Evolutionary conservation across 1,140 invertebrate genomes (phyloP).

Genomic region (Drosophila paulistorum): DNA sequence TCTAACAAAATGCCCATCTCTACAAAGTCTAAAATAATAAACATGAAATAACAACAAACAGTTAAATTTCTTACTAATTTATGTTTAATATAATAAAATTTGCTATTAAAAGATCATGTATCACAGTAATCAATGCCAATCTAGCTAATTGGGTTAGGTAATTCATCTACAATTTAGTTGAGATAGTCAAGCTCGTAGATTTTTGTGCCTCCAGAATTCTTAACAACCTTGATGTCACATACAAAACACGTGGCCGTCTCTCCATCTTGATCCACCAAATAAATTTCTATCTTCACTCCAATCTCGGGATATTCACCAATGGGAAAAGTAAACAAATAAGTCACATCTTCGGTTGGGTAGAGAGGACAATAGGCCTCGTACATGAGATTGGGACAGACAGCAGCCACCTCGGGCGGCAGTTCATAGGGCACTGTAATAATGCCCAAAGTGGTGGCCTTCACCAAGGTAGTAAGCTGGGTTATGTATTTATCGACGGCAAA

Average conservation of each 20-base stretch:
- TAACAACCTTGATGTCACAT: conserved; percentile 77
- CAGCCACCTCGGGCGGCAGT: conserved; percentile 63
- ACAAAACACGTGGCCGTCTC: conserved; percentile 66
- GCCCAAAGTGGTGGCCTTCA: conserved; percentile 71
- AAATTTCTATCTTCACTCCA: conserved; percentile 72
- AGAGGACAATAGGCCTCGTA: conserved; percentile 73
- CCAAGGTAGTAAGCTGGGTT: conserved; percentile 56
- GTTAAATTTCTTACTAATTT: conserved; percentile 13
- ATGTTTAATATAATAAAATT: conserved; percentile 11
- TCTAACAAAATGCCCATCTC: background rate
- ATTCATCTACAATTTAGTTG: conserved; percentile 5
- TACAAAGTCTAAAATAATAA: background rate
- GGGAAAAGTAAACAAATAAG: conserved; percentile 70
- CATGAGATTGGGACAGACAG: conserved; percentile 70
- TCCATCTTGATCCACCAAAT: conserved; percentile 71
- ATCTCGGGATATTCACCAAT: conserved; percentile 75
- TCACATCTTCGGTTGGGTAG: conserved; percentile 76
- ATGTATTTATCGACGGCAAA: conserved; percentile 68
- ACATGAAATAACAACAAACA: background rate
- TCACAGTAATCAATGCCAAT: conserved; percentile 61
- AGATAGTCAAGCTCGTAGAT: conserved; percentile 55
- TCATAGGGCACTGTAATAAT: conserved; percentile 74
- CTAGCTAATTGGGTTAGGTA: background rate
- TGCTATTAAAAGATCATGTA: conserved; percentile 28
- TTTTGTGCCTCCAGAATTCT: conserved; percentile 25